Percentiles rank a stretch among this genome's conserved stretches.
phyloP scores from a whole-genome alignment of 64 coral and sea anemone genomes.

The Dendronephthya gigantea region DNA sequence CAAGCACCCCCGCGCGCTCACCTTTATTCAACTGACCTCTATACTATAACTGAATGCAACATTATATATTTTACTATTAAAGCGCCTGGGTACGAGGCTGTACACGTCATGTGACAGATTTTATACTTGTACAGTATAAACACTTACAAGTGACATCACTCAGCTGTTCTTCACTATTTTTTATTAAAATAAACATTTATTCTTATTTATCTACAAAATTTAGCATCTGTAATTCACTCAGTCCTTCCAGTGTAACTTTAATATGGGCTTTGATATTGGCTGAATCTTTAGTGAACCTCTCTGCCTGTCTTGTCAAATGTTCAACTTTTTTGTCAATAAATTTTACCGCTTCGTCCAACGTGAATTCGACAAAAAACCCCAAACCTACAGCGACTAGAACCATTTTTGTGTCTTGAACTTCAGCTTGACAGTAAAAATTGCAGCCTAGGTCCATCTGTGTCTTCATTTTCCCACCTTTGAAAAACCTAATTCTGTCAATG shows the following conservation, averaged over 20 bases:
- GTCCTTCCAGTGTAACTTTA: constrained; percentile 70
- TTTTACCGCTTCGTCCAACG: constrained; percentile 65
- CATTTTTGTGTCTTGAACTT: constrained; percentile 64
- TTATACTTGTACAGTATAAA: too few relatives aligned
- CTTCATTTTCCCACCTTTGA: constrained; percentile 50
- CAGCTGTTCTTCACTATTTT: too few relatives aligned
- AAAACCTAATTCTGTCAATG: constrained; percentile 65
- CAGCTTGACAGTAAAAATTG: constrained; percentile 85
- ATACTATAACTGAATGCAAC: too few relatives aligned
- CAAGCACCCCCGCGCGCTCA: too few relatives aligned
- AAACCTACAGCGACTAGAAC: constrained; percentile 79
- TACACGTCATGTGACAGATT: too few relatives aligned
- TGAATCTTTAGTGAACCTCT: constrained; percentile 62
- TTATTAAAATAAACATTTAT: neutral
- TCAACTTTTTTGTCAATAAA: constrained; percentile 82
- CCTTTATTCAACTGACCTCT: too few relatives aligned
- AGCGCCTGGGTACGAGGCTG: too few relatives aligned
- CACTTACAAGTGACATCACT: too few relatives aligned
- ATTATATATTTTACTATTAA: too few relatives aligned
- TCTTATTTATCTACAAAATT: neutral
- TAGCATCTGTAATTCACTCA: constrained; percentile 58
- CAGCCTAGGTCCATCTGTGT: constrained; percentile 82
- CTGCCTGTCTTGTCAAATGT: constrained; percentile 44
- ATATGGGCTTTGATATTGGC: constrained; percentile 89
- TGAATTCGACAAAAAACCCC: constrained; percentile 94